phyloP scores from a whole-genome alignment of 2,888 invertebrate genomes.

The Zonitis immaculata region DNA sequence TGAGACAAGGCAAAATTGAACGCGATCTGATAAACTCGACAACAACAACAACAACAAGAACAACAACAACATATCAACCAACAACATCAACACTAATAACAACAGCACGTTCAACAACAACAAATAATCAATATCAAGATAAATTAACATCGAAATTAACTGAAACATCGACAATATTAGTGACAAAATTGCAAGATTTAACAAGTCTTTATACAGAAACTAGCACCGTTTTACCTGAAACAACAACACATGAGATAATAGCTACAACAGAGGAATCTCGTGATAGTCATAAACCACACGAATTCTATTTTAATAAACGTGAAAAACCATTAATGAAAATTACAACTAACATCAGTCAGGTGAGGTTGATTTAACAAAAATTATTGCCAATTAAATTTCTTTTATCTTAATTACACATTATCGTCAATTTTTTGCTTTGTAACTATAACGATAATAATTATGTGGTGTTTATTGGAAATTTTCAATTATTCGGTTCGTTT shows the following conservation, averaged over 20 bases:
- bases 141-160: slow-evolving; percentile 13
- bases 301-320: slow-evolving; percentile 46
- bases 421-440: no score
- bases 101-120: slow-evolving; percentile 13
- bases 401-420: no score
- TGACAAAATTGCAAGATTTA: slow-evolving; percentile 29
- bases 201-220: slow-evolving; percentile 21
- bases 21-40: slow-evolving; percentile 16
- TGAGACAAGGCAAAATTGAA: slow-evolving; percentile 39
- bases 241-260: slow-evolving; percentile 54
- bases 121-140: no score
- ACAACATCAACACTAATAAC: slow-evolving; percentile 9
- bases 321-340: slow-evolving; percentile 46
- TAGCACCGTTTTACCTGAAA: slow-evolving; percentile 53
- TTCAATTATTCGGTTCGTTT: no score
- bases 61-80: slow-evolving; percentile 15
- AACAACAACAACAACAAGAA: slow-evolving; percentile 15
- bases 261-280: slow-evolving; percentile 50
- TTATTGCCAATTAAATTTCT: not conserved
- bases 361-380: slow-evolving; percentile 29
- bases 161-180: slow-evolving; percentile 12
- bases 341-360: slow-evolving; percentile 47
- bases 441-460: no score
- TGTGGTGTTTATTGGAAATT: not conserved
- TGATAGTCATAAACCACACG: slow-evolving; percentile 51